Evolutionary conservation across 2,113 vertebrate genomes (phyloP).

Genomic region (Lampris incognitus): DNA sequence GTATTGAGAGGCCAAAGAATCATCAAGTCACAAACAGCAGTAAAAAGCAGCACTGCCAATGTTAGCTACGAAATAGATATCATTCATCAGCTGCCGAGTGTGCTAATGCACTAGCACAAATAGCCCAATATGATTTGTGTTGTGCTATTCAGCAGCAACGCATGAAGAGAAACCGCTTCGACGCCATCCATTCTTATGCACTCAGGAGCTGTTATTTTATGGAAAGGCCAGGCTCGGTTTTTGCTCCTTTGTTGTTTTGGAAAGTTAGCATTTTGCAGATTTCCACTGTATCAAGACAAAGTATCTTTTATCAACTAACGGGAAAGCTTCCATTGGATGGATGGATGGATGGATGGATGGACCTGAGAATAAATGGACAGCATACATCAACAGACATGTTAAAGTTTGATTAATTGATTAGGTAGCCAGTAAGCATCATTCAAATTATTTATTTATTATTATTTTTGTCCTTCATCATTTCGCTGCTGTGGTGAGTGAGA

Average conservation of each 20-base stretch:
- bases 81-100: neutral
- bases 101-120: conserved; percentile 37
- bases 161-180: neutral
- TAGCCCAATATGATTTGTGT: conserved; percentile 18
- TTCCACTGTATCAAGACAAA: neutral
- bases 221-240: neutral
- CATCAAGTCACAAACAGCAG: conserved; percentile 11
- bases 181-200: conserved; percentile 41
- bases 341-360: conserved; percentile 20
- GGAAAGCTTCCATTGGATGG: neutral
- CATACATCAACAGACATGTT: conserved; percentile 20
- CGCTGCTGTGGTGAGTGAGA: neutral
- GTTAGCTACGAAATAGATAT: neutral
- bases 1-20: conserved; percentile 20
- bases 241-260: neutral
- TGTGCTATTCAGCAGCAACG: conserved; percentile 1
- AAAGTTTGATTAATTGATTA: conserved; percentile 40
- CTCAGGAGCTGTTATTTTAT: conserved; percentile 1
- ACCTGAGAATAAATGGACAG: neutral
- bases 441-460: neutral
- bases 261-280: neutral
- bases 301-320: neutral
- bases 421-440: conserved; percentile 6
- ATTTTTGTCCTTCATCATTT: conserved; percentile 13
- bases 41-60: neutral